Percentiles rank a stretch among this genome's conserved stretches.
Evolutionary conservation across 2,888 invertebrate genomes (phyloP).

Genomic region (Chrysolina oricalcia): DNA sequence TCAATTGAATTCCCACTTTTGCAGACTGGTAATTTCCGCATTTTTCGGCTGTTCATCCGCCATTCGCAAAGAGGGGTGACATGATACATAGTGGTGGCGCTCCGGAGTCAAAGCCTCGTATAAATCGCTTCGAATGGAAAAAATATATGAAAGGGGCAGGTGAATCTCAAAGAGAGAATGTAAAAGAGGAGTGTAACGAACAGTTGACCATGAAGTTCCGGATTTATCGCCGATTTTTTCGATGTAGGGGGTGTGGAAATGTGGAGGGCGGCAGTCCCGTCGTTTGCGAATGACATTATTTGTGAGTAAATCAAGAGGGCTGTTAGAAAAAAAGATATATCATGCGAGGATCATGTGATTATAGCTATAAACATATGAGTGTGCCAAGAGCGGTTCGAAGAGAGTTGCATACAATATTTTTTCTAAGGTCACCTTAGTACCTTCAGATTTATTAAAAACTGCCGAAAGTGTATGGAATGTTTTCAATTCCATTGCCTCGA

Average conservation of each 20-base stretch:
- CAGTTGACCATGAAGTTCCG: slow-evolving; percentile 31
- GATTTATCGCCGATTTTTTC: slow-evolving; percentile 30
- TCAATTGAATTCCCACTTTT: slow-evolving; percentile 13
- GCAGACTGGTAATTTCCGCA: neutral
- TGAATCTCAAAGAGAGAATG: slow-evolving; percentile 26
- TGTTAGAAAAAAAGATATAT: neutral
- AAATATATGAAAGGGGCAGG: slow-evolving; percentile 23
- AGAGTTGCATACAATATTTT: no score
- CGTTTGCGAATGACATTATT: neutral
- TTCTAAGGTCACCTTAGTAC: no score
- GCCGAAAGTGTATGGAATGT: no score
- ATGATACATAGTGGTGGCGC: slow-evolving; percentile 8
- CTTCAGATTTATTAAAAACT: no score
- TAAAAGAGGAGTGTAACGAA: slow-evolving; percentile 25
- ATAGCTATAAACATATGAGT: no score
- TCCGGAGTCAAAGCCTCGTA: slow-evolving; percentile 5
- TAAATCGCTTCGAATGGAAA: slow-evolving; percentile 4
- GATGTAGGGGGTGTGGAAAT: slow-evolving; percentile 15
- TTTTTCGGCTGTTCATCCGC: slow-evolving; percentile 15
- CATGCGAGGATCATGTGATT: no score
- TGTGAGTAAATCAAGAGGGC: neutral
- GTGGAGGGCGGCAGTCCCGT: neutral
- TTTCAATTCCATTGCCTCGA: no score
- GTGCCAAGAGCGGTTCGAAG: no score
- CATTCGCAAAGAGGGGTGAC: slow-evolving; percentile 10